Conservation (phyloP, 2,888 invertebrate species). For the Chironomus tentans region DNA sequence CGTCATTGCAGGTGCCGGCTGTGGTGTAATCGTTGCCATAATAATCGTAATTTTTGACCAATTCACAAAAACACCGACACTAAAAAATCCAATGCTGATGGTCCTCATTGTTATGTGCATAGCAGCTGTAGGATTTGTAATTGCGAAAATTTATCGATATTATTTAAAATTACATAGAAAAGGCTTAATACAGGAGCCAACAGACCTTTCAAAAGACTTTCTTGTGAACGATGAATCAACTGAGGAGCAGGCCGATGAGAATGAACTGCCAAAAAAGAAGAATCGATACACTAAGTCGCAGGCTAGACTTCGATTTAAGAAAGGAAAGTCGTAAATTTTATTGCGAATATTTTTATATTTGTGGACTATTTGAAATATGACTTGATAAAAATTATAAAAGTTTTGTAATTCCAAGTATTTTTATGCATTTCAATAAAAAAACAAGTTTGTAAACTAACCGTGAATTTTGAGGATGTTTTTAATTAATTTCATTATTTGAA, state of each 20-base stretch:
- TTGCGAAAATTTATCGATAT: slow-evolving; percentile 51
- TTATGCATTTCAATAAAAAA: too few species aligned
- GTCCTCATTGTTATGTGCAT: slow-evolving; percentile 57
- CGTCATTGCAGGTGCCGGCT: slow-evolving; percentile 46
- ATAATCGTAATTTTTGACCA: slow-evolving; percentile 60
- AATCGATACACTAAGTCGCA: slow-evolving; percentile 63
- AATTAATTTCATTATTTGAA: too few species aligned
- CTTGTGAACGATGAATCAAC: slow-evolving; percentile 29
- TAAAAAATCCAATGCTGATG: slow-evolving; percentile 57
- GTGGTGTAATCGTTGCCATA: slow-evolving; percentile 60
- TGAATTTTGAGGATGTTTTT: too few species aligned
- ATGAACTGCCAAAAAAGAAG: slow-evolving; percentile 40
- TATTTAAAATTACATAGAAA: slow-evolving; percentile 46
- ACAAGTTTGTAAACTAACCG: too few species aligned
- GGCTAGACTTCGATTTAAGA: slow-evolving; percentile 63
- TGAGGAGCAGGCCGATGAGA: slow-evolving; percentile 32
- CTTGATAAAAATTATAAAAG: too few species aligned
- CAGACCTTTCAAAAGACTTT: slow-evolving; percentile 40
- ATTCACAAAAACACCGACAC: slow-evolving; percentile 53
- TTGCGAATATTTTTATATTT: too few species aligned
- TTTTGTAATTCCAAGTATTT: too few species aligned
- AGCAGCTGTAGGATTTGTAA: slow-evolving; percentile 56
- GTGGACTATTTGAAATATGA: too few species aligned
- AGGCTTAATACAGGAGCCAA: slow-evolving; percentile 47
- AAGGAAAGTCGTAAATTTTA: slow-evolving; percentile 53